Evolutionary conservation across 2,888 invertebrate species (phyloP), one percentile per base, ranked within the genome.

Genomic region (Coremacera marginata): DNA sequence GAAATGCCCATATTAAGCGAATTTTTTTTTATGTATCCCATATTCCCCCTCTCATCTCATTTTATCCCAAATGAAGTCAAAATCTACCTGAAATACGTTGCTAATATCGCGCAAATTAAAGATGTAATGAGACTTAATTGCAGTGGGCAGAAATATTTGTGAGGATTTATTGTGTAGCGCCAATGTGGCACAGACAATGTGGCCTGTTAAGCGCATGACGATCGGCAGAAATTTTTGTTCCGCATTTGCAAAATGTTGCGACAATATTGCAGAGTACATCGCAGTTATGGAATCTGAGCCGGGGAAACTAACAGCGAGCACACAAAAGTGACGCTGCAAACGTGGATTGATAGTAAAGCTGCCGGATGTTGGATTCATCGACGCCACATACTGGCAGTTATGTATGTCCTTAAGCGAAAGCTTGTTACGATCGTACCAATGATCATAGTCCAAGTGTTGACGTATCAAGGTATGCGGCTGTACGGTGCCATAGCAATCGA

Each of bases 301-400:
- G 0, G 96, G 96, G 82, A 94, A 94, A 88, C 94, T 94, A 52
- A 96, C 94, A 3, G 96, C 96, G 87, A 96, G 95, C 0, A 96
- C 96, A 84, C 95, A 94, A 86, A 97, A 97, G 88, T 97, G 96
- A 71, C 96, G 91, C 88, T 98, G 98, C 9, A 98, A 91, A 80
- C 98, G 92, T 0, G 98, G 96, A 90, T 98, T 98, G 81, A 98
- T 97, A 4, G 98, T 98, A 85, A 98, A 98, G 86, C 97, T 97
- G 68, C 98, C 98, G 34, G 98, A 97, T 0, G 98, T 98, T 0
- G 98, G 98, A 90, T 98, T 98, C 98, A 98, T 98, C 88, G 98
- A 98, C 49, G 97, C 95, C 16, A 98, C 95, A 86, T 98, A 98
- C 88, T 98, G 98, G 77, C 98, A 98, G 86, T 98, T 98, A 88